A percentile compares a stretch with the other conserved stretches of the same genome.
Conservation (phyloP, 2,797 vertebrate species). For the Gymnoscopelus braueri region DNA sequence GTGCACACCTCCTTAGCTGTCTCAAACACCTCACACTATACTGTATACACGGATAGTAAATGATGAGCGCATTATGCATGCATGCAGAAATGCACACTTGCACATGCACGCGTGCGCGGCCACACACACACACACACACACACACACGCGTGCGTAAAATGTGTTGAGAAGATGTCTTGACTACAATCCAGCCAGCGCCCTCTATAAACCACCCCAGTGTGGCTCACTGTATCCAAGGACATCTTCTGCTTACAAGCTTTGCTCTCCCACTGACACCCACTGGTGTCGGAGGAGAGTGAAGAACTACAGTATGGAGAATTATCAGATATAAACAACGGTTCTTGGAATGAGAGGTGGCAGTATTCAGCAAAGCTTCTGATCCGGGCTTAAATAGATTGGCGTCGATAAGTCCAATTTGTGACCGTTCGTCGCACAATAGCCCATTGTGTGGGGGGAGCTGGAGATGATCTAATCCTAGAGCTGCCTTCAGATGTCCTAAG, state of each 20-base stretch:
- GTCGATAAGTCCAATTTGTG: constrained; percentile 64
- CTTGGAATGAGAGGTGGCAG: constrained; percentile 45
- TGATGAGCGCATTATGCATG: neutral
- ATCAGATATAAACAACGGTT: constrained; percentile 46
- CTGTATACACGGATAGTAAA: neutral
- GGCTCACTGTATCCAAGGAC: constrained; percentile 77
- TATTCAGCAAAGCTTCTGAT: constrained; percentile 62
- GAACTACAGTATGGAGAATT: constrained; percentile 20
- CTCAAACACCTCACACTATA: constrained; percentile 31
- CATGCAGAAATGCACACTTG: neutral
- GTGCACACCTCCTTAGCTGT: constrained; percentile 33
- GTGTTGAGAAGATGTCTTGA: constrained; percentile 26
- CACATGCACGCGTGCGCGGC: neutral
- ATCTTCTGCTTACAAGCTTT: constrained; percentile 66
- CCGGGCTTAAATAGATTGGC: constrained; percentile 55
- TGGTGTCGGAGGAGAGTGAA: constrained; percentile 9
- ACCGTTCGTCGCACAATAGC: constrained; percentile 61
- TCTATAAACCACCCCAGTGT: neutral
- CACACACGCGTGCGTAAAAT: constrained; percentile 2
- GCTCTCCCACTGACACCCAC: constrained; percentile 3
- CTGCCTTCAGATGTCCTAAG: constrained; percentile 64
- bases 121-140: constrained; percentile 1
- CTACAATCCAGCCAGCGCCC: constrained; percentile 19
- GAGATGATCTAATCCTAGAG: constrained; percentile 71
- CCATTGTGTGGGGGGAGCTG: constrained; percentile 66